Base-by-base conservation (phyloP, 2,797 vertebrate genomes). In the Smutsia gigantea region DNA sequence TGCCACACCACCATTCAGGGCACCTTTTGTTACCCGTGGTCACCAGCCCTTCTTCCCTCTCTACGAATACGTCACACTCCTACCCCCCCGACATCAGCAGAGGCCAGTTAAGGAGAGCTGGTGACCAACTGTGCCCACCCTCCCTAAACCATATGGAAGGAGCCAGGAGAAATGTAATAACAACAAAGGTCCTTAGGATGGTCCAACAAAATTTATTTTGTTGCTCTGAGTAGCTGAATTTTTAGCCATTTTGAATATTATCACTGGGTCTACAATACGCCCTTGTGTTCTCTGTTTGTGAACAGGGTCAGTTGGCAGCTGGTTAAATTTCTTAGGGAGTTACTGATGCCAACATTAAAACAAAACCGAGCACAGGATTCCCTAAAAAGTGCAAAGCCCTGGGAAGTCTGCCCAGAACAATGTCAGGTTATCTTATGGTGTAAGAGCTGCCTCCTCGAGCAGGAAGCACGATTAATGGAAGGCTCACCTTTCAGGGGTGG, bases 251-350 rank as follows among this genome's bases (percentile, higher is more conserved):
- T 25, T 37, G 83, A 87, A 66, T 53, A 92, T n/a, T 37, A 84
- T 42, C 61, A 25, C 83, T 71, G 61, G 23, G 21, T 59, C 69
- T 46, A 97, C 84, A 97, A 95, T 23, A 85, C 84, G 74, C 51
- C 94, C 93, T 87, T 90, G 89, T 96, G 89, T 72, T 87, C 93
- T 89, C 49, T 75, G 82, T 87, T 71, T 90, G 71, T 92, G 92
- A 90, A 66, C 1, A 74, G 61, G 77, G 92, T 92, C 79, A 86
- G 90, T 5, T 96, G 94, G 93, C 92, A 96, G 83, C 92, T 77
- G 93, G 71, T 75, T 79, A 9, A 7, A 51, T 96, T 93, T 97
- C 96, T 63, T 39, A 64, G 93, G 94, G 74, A 63, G 71, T 89
- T 75, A 85, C 13, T 77, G 71, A 78, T 95, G 94, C 83, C 94